Conservation (phyloP, 2,113 vertebrate genomes). For the Anarrhichthys ocellatus region DNA sequence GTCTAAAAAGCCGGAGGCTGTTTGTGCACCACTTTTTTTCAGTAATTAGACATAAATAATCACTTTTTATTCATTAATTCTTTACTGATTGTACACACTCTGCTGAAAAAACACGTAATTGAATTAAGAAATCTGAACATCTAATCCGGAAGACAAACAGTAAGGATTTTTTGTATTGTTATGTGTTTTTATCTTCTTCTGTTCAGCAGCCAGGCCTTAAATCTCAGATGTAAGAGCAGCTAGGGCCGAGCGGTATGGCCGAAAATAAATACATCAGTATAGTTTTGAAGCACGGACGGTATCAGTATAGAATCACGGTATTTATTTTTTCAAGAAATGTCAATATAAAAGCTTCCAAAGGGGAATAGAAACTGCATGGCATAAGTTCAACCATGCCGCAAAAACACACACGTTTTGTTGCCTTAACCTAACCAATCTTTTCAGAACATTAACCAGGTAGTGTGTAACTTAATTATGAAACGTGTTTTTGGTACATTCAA, state of each 20-base stretch:
- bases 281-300: no score
- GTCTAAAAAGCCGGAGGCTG: not conserved
- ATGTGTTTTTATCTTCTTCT: not conserved
- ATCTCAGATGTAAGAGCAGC: conserved; percentile 1
- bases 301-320: no score
- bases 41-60: not conserved
- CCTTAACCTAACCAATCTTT: no score
- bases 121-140: not conserved
- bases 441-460: no score
- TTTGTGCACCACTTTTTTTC: not conserved
- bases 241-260: not conserved
- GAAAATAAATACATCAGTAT: not conserved
- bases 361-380: no score
- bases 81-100: not conserved
- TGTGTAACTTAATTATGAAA: no score
- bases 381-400: no score
- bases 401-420: no score
- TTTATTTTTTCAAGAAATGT: not conserved
- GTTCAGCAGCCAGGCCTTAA: not conserved
- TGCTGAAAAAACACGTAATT: not conserved
- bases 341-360: no score
- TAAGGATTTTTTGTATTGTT: not conserved
- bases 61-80: not conserved
- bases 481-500: no score
- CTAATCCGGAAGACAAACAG: not conserved